phyloP scores from a whole-genome alignment of 1,140 invertebrate genomes.

The Amyelois transitella region DNA sequence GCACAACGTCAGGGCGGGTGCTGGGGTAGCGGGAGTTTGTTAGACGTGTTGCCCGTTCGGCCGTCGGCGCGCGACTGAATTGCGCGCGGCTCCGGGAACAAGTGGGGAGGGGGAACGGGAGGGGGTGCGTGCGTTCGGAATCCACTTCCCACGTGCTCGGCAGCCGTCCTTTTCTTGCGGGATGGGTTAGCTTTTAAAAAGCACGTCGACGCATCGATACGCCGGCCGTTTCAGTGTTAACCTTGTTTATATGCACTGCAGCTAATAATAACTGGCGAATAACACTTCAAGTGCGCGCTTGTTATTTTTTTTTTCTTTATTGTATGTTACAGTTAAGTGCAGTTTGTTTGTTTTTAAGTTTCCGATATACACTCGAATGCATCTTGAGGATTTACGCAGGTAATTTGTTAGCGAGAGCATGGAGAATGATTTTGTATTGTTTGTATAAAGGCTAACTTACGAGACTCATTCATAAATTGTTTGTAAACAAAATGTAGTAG shows the following conservation, averaged over 20 bases:
- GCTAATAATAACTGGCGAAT: conserved; percentile 66
- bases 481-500: not conserved
- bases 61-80: conserved; percentile 66
- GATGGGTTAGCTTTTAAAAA: conserved; percentile 72
- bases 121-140: conserved; percentile 70
- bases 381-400: not conserved
- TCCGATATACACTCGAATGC: conserved; percentile 16
- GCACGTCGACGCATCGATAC: conserved; percentile 49
- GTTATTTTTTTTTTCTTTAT: conserved; percentile 49
- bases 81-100: conserved; percentile 51
- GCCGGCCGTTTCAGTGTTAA: conserved; percentile 34
- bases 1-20: conserved; percentile 65
- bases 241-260: conserved; percentile 63
- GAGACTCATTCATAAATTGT: not conserved
- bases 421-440: not conserved
- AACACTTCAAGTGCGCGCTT: conserved; percentile 45
- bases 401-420: not conserved
- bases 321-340: conserved; percentile 31
- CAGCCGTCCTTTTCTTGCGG: conserved; percentile 59
- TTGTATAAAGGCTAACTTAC: not conserved
- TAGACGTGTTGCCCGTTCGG: conserved; percentile 43
- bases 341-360: conserved; percentile 33
- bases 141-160: conserved; percentile 68
- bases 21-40: conserved; percentile 17
- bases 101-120: conserved; percentile 25